These are phyloP conservation scores for Onychomys leucogaster DNA, from an alignment of 2,797 vertebrate genomes.

Conservation along the genomic window DNA sequence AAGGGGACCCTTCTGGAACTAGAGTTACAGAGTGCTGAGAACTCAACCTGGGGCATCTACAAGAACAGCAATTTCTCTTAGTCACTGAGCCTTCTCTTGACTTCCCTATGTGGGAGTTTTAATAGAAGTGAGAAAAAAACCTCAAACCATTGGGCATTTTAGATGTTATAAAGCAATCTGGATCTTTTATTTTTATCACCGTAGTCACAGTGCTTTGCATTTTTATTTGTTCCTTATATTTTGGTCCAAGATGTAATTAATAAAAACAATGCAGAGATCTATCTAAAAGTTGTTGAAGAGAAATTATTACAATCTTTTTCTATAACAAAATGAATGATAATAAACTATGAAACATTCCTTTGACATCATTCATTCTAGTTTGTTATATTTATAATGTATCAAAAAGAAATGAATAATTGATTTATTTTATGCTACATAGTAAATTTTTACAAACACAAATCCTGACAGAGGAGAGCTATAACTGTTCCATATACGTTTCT, in stretches of 20 bases:
- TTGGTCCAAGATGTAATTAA: conserved; percentile 15
- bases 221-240: conserved; percentile 43
- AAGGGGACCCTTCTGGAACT: too few relatives aligned
- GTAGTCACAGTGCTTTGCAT: conserved; percentile 12
- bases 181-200: not conserved
- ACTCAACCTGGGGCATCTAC: not conserved
- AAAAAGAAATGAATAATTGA: conserved; percentile 37
- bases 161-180: not conserved
- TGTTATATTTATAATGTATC: conserved; percentile 17
- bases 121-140: not conserved
- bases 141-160: not conserved
- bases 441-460: conserved; percentile 29
- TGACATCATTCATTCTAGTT: not conserved
- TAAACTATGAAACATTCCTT: conserved; percentile 50
- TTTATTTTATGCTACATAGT: conserved; percentile 27
- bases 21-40: not conserved
- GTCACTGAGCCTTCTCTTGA: not conserved
- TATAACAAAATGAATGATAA: not conserved
- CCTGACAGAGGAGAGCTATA: not conserved
- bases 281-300: conserved; percentile 43
- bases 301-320: conserved; percentile 35
- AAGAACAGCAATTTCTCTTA: not conserved
- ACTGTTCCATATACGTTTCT: not conserved
- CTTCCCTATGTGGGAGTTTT: not conserved
- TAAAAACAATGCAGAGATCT: conserved; percentile 24